Conservation (phyloP, 2,113 vertebrate species). For the Azemiops feae region DNA sequence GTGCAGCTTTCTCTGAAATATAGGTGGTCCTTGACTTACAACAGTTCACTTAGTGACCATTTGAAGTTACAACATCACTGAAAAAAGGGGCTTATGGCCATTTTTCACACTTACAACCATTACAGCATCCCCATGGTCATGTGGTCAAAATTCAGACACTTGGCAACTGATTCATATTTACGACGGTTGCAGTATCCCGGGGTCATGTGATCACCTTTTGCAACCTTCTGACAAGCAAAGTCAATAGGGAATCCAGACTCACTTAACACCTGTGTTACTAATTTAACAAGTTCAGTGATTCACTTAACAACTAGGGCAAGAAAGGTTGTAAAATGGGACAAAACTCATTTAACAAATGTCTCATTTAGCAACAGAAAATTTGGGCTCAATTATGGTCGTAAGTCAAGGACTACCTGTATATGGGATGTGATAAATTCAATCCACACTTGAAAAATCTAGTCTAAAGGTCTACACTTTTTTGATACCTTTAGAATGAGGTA, state of each 20-base stretch:
- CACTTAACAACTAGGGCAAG: background rate
- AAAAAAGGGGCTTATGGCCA: background rate
- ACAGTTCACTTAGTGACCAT: background rate
- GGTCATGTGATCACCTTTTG: background rate
- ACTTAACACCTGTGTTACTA: background rate
- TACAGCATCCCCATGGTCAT: background rate
- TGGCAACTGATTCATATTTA: background rate
- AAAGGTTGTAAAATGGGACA: background rate
- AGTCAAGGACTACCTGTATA: background rate
- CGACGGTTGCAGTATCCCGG: background rate
- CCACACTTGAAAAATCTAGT: background rate
- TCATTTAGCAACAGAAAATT: background rate
- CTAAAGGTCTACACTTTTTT: background rate
- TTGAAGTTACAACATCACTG: background rate
- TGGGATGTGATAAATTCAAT: background rate
- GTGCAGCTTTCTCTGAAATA: background rate
- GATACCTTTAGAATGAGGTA: background rate
- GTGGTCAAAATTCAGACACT: background rate
- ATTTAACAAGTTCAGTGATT: background rate
- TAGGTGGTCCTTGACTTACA: background rate
- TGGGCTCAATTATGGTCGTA: background rate
- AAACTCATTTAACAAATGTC: background rate
- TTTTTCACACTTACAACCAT: background rate
- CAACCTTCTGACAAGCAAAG: background rate
- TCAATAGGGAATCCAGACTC: background rate